Evolutionary conservation across 2,797 vertebrate genomes (phyloP).

Genomic region (Onychomys leucogaster): DNA sequence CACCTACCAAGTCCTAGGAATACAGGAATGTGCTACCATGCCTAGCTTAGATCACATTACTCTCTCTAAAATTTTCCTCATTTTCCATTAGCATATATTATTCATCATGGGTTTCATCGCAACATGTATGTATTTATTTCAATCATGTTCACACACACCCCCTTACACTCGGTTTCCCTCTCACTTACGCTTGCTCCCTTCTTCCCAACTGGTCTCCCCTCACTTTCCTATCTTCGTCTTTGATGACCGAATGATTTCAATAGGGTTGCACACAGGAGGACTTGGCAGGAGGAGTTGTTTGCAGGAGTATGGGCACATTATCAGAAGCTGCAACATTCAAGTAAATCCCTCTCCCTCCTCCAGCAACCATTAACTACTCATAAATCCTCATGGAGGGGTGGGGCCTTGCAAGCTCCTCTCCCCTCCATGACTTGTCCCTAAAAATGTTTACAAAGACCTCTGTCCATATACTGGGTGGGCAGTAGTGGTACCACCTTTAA

Average conservation of each 20-base stretch:
- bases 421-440: not conserved
- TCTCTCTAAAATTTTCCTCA: not conserved
- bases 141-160: not conserved
- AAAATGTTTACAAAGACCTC: conserved; percentile 7
- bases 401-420: not conserved
- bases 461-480: not conserved
- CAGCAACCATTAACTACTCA: not conserved
- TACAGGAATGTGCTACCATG: not conserved
- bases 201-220: not conserved
- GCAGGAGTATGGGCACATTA: not conserved
- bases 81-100: not conserved
- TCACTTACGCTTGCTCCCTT: not conserved
- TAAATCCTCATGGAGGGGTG: not conserved
- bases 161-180: not conserved
- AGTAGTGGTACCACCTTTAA: too few relatives aligned
- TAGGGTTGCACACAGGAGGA: not conserved
- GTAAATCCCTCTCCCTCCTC: not conserved
- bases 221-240: not conserved
- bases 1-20: not conserved
- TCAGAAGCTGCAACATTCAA: not conserved
- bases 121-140: not conserved
- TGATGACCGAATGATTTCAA: not conserved
- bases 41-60: not conserved
- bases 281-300: not conserved
- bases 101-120: not conserved